A percentile compares a stretch with the other conserved stretches of the same genome.
Conservation (phyloP, 2,113 vertebrate species). For the Anolis sagrei region DNA sequence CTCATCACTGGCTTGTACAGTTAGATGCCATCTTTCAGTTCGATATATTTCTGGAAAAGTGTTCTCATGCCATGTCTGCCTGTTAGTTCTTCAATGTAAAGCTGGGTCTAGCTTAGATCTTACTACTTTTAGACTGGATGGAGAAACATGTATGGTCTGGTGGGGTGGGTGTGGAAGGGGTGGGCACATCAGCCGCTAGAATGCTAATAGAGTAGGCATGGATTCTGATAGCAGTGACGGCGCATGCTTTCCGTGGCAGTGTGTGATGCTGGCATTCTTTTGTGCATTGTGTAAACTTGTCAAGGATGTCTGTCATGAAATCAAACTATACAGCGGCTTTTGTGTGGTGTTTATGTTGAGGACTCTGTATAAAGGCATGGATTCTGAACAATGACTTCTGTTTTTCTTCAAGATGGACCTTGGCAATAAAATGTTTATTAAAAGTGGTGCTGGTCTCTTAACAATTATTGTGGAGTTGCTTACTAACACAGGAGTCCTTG, state of each 20-base stretch:
- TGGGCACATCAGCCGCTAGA: background rate
- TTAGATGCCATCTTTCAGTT: background rate
- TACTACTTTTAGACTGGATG: background rate
- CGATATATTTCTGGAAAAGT: conserved; percentile 33
- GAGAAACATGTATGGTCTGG: background rate
- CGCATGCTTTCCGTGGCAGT: conserved; percentile 18
- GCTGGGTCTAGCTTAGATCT: background rate
- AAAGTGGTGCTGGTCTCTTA: background rate
- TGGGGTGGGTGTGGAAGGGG: background rate
- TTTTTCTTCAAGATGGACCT: conserved; percentile 32
- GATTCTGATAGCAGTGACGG: background rate
- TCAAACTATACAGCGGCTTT: conserved; percentile 51
- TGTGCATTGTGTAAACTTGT: conserved; percentile 55
- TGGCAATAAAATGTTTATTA: conserved; percentile 7
- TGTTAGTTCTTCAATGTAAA: background rate
- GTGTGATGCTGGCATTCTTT: conserved; percentile 19
- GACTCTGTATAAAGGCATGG: conserved; percentile 73
- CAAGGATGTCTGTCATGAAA: conserved; percentile 59
- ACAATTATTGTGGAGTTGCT: background rate
- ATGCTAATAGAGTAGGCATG: background rate
- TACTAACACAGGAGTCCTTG: background rate
- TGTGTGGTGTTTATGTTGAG: conserved; percentile 62
- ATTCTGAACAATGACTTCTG: conserved; percentile 55
- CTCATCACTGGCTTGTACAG: background rate
- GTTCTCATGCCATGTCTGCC: conserved; percentile 8